These are phyloP conservation scores for Callaeas wilsoni DNA, from an alignment of 2,113 vertebrate species.

Conservation along the genomic window DNA sequence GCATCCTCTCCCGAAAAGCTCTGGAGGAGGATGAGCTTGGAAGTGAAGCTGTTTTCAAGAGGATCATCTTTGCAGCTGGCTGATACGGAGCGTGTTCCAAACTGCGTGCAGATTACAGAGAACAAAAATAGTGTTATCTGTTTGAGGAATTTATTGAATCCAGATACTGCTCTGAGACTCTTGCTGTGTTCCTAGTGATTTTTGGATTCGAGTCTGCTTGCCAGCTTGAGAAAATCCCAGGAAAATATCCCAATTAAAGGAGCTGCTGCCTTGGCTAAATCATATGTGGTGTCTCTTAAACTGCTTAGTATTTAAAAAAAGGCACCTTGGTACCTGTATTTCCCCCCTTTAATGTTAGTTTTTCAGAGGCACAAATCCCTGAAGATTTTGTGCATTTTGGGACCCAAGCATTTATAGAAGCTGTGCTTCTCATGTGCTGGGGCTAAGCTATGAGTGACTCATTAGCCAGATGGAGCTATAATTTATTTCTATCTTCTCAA, in stretches of 20 bases:
- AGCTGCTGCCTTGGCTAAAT: background rate
- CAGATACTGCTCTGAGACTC: background rate
- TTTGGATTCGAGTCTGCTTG: background rate
- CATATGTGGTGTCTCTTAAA: background rate
- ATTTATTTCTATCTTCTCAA: slow-evolving; percentile 32
- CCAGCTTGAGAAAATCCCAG: slow-evolving; percentile 18
- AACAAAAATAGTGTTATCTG: background rate
- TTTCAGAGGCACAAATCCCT: background rate
- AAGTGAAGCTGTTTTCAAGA: background rate
- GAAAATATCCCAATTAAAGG: background rate
- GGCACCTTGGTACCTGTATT: background rate
- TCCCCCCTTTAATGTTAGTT: background rate
- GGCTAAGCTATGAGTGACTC: slow-evolving; percentile 10
- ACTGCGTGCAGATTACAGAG: background rate
- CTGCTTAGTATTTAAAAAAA: background rate
- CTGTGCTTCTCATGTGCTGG: background rate
- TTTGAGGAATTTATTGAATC: background rate
- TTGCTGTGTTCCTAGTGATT: background rate
- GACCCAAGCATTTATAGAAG: background rate
- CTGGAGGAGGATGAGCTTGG: background rate
- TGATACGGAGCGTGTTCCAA: fast-evolving
- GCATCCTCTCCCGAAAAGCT: background rate
- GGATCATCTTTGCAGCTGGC: background rate
- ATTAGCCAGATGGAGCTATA: slow-evolving; percentile 25
- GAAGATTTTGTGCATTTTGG: background rate